A percentile compares a stretch with the other conserved stretches of the same genome.
phyloP scores from a whole-genome alignment of 2,888 invertebrate species.

The Lottia gigantea region DNA sequence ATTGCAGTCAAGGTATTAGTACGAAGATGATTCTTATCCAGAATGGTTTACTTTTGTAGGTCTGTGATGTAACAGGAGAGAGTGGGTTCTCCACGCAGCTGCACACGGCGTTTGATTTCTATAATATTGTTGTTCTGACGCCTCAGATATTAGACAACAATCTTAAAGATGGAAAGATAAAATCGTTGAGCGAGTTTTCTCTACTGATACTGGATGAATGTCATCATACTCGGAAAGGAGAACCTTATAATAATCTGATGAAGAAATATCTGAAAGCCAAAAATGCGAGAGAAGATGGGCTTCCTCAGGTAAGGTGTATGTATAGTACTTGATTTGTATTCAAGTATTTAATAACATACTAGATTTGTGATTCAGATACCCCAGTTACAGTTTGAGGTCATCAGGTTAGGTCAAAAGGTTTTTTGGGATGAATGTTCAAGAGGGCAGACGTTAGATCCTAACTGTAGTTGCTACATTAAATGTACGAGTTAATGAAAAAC shows the following conservation, averaged over 20 bases:
- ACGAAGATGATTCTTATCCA: too few species aligned
- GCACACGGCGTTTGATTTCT: slow-evolving; percentile 24
- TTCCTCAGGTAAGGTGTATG: slow-evolving; percentile 22
- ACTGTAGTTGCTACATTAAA: too few species aligned
- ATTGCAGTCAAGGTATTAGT: too few species aligned
- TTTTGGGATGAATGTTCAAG: too few species aligned
- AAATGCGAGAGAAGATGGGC: not conserved
- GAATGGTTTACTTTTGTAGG: not conserved
- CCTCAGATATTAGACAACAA: slow-evolving; percentile 60
- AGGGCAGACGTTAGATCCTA: too few species aligned
- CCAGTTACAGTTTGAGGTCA: too few species aligned
- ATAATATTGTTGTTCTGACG: slow-evolving; percentile 55
- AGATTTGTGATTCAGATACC: too few species aligned
- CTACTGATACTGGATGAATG: slow-evolving; percentile 46
- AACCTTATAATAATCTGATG: slow-evolving; percentile 44
- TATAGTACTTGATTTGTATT: too few species aligned
- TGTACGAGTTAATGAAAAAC: too few species aligned
- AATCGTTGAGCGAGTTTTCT: slow-evolving; percentile 27
- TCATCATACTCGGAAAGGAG: slow-evolving; percentile 41
- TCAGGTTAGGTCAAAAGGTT: too few species aligned
- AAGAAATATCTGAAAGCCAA: slow-evolving; percentile 31
- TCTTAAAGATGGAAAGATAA: slow-evolving; percentile 25
- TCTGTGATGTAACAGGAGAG: slow-evolving; percentile 27
- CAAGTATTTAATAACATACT: too few species aligned
- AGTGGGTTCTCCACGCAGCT: slow-evolving; percentile 28